Evolutionary conservation across 2,888 invertebrate genomes (phyloP).

Genomic region (Crocallis elinguaria): DNA sequence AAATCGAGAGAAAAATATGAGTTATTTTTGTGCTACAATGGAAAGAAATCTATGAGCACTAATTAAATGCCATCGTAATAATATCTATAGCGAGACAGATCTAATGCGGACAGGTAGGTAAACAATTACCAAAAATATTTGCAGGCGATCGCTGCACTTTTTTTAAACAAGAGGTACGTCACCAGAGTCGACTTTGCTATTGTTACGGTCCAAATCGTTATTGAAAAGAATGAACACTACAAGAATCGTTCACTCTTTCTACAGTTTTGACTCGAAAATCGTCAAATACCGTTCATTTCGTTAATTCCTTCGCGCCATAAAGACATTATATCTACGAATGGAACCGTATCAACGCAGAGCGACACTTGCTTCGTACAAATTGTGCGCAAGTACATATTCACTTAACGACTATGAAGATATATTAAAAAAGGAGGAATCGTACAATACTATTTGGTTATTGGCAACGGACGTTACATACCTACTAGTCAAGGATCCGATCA

Average conservation of each 20-base stretch:
- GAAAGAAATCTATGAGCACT: conserved; percentile 72
- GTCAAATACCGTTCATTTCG: neutral
- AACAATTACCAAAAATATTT: conserved; percentile 79
- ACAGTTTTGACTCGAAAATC: neutral
- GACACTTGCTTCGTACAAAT: conserved; percentile 33
- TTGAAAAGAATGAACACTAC: neutral
- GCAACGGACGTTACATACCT: conserved; percentile 69
- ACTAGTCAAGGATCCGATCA: conserved; percentile 55
- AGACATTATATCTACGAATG: neutral
- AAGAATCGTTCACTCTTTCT: neutral
- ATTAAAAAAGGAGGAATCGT: conserved; percentile 70
- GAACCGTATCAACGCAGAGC: conserved; percentile 1
- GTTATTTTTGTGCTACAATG: conserved; percentile 64
- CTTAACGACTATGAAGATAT: conserved; percentile 74
- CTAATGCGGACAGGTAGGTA: conserved; percentile 54
- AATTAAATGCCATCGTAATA: conserved; percentile 70
- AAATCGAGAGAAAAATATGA: conserved; percentile 63
- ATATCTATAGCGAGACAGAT: conserved; percentile 61
- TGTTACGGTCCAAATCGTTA: neutral
- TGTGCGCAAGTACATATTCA: conserved; percentile 78
- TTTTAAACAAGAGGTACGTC: conserved; percentile 25
- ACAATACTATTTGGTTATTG: conserved; percentile 80
- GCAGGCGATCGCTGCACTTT: conserved; percentile 68
- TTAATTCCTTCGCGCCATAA: neutral
- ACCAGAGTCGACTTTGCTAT: conserved; percentile 22